These are phyloP conservation scores for Gephyroberyx darwinii DNA, from an alignment of 2,797 vertebrate species.

Conservation along the genomic window DNA sequence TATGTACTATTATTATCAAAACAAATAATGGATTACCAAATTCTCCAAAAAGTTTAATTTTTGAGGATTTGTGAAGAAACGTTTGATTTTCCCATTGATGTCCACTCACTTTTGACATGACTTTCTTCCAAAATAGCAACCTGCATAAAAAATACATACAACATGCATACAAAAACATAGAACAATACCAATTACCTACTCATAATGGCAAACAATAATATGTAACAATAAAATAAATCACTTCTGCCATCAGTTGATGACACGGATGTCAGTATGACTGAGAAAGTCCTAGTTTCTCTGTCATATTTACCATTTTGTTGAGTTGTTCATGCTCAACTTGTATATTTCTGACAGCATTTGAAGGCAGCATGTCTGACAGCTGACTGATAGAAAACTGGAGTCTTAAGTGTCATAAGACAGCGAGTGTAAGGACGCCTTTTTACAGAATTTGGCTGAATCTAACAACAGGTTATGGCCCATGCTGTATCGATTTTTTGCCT, in stretches of 20 bases:
- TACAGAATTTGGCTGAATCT: slow-evolving; percentile 43
- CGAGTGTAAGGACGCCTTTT: not conserved
- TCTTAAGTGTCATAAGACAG: slow-evolving; percentile 1
- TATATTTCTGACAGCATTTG: slow-evolving; percentile 10
- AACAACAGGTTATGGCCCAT: slow-evolving; percentile 45
- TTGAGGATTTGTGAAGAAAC: too few species aligned
- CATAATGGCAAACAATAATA: slow-evolving; percentile 17
- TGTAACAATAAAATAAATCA: slow-evolving; percentile 7
- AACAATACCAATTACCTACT: not conserved
- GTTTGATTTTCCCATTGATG: too few species aligned
- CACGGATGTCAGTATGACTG: too few species aligned
- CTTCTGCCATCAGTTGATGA: not conserved
- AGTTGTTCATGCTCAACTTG: not conserved
- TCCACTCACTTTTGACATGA: not conserved
- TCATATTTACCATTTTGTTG: not conserved
- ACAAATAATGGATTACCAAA: too few species aligned
- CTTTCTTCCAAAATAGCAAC: slow-evolving; percentile 28
- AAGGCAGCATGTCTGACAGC: slow-evolving; percentile 40
- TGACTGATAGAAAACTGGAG: slow-evolving; percentile 8
- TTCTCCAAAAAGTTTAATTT: too few species aligned
- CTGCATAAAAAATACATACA: slow-evolving; percentile 1
- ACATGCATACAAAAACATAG: too few species aligned
- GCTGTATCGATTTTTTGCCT: slow-evolving; percentile 57
- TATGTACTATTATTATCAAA: too few species aligned
- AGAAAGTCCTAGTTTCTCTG: too few species aligned